These are phyloP conservation scores for Diplodus sargus DNA, from an alignment of 2,797 vertebrate genomes.

Conservation along the genomic window DNA sequence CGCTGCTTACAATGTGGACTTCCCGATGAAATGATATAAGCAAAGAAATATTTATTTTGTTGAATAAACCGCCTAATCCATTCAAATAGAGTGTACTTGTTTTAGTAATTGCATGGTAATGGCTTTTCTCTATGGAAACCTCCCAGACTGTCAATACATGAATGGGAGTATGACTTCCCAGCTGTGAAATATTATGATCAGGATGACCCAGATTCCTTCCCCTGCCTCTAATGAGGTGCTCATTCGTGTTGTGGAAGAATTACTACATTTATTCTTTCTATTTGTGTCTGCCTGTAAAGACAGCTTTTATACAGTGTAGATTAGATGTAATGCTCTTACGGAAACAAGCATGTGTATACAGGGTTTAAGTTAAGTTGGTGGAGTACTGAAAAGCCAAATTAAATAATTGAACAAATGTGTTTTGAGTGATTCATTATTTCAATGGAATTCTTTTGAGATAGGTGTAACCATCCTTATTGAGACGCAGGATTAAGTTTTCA, in stretches of 20 bases:
- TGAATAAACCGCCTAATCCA: conserved; percentile 67
- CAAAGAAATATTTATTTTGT: conserved; percentile 69
- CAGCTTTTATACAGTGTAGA: conserved; percentile 21
- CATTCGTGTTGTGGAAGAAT: conserved; percentile 55
- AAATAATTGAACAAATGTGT: conserved; percentile 47
- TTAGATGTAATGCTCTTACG: conserved; percentile 17
- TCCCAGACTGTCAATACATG: conserved; percentile 67
- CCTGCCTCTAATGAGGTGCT: conserved; percentile 71
- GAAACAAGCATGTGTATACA: conserved; percentile 13
- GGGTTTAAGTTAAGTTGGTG: conserved; percentile 14
- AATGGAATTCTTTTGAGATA: conserved; percentile 39
- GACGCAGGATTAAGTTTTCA: conserved; percentile 51
- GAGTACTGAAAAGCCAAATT: conserved; percentile 28
- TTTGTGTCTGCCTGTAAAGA: conserved; percentile 56
- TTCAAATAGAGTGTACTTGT: conserved; percentile 53
- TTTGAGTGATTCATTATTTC: conserved; percentile 41
- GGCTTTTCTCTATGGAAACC: conserved; percentile 58
- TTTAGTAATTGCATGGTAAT: conserved; percentile 69
- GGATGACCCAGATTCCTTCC: conserved; percentile 73
- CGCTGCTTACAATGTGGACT: conserved; percentile 49
- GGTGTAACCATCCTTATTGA: conserved; percentile 44
- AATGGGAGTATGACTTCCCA: conserved; percentile 53
- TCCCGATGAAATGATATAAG: conserved; percentile 70
- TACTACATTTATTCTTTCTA: conserved; percentile 60
- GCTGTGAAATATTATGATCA: conserved; percentile 76